These are phyloP conservation scores for Electrophaes corylata DNA, from an alignment of 2,888 invertebrate genomes.

Conservation along the genomic window DNA sequence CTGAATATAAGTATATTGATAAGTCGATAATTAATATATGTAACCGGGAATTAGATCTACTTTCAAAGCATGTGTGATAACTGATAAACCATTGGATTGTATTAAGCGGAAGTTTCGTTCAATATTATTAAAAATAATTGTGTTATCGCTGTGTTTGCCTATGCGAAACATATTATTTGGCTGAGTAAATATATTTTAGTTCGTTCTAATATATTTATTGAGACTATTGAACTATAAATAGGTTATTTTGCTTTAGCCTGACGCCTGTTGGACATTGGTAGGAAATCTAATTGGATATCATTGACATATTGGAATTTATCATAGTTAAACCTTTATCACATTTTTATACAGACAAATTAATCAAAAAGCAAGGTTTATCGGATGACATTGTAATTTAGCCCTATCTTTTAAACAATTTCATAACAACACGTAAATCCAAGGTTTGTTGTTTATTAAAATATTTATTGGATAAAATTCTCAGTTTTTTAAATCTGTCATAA, in stretches of 20 bases:
- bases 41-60: conserved; percentile 58
- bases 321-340: conserved; percentile 13
- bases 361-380: conserved; percentile 39
- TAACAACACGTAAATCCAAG: conserved; percentile 53
- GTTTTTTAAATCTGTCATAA: conserved; percentile 41
- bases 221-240: conserved; percentile 7
- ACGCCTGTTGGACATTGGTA: conserved; percentile 3
- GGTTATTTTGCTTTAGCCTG: conserved; percentile 10
- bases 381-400: conserved; percentile 30
- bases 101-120: conserved; percentile 44
- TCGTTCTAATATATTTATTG: background rate
- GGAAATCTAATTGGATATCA: conserved; percentile 10
- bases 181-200: conserved; percentile 13
- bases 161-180: conserved; percentile 52
- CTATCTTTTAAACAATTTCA: conserved; percentile 46
- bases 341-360: conserved; percentile 33
- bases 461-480: conserved; percentile 46
- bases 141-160: conserved; percentile 49
- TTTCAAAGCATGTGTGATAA: conserved; percentile 61
- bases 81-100: conserved; percentile 55
- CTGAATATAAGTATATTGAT: conserved; percentile 38
- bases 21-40: conserved; percentile 55
- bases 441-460: conserved; percentile 48
- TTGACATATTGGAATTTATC: conserved; percentile 12
- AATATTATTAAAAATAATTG: conserved; percentile 36